Base-by-base conservation (phyloP, 2,797 vertebrate species). In the Molossus alvarezi region DNA sequence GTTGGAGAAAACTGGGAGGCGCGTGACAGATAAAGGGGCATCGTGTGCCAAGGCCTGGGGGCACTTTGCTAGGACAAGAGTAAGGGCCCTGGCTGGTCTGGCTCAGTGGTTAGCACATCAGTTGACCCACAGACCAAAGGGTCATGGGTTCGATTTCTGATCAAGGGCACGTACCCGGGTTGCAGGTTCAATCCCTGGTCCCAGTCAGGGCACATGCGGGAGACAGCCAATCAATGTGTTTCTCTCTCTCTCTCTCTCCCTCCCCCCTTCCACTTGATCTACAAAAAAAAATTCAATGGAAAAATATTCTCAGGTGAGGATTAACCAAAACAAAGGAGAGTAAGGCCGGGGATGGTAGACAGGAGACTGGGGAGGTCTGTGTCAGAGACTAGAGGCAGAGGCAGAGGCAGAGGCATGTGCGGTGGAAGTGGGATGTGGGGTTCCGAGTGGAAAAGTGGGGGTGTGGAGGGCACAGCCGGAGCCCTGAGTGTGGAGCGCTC, bases 11-110 rank as follows among this genome's bases (percentile, higher is more conserved):
- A 73, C 1, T 14, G 15, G 17, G 6, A 27, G 55, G 6, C 75
- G 12, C 6, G 0, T 21, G n/a, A 18, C 4, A 67, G 25, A 27
- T 0, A 41, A 51, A 67, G 9, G 25, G 20, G 15, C 7, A 25
- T 12, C 14, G 14, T 12, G 17, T 27, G 55, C 62, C 65, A 62
- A 73, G 27, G 53, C 25, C 25, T 27, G 64, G 69, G 81, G 51
- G n/a, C 7, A 27, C 23, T 76, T 84, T 1, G 4, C 17, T 25
- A 57, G 60, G 60, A 53, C 9, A 14, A 29, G 73, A 48, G n/a
- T 37, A 69, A 45, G 41, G 41, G 41, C 41, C 41, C 6, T 45
- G 41, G 41, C 41, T 45, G 41, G 41, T 45, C 41, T 45, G 41
- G 41, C 41, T 45, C 41, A 45, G 41, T 3, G 41, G 41, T 45